These are phyloP conservation scores for Austrolebias charrua DNA, from an alignment of 2,797 vertebrate species.

Conservation along the genomic window DNA sequence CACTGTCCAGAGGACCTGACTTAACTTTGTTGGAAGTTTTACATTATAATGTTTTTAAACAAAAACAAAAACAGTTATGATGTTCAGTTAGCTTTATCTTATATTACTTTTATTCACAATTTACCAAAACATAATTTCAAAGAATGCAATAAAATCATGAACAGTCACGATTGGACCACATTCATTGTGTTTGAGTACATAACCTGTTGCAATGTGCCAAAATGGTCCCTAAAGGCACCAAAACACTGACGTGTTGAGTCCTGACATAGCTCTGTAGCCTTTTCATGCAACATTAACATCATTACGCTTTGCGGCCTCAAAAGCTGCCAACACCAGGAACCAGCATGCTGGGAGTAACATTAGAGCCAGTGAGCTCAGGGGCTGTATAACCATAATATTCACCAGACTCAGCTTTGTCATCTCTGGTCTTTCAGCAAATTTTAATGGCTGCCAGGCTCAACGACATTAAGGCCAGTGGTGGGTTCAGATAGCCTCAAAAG, in stretches of 20 bases:
- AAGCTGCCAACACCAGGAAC: slow-evolving; percentile 36
- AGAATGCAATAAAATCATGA: too few species aligned
- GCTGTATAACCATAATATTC: slow-evolving; percentile 48
- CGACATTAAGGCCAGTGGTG: slow-evolving; percentile 60
- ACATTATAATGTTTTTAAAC: not conserved
- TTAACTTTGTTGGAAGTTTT: too few species aligned
- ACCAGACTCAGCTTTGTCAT: slow-evolving; percentile 40
- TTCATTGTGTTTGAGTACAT: slow-evolving; percentile 26
- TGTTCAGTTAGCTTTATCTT: not conserved
- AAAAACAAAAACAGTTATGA: not conserved
- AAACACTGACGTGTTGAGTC: slow-evolving; percentile 19
- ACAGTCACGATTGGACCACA: not conserved
- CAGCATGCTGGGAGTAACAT: slow-evolving; percentile 52
- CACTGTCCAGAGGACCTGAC: too few species aligned
- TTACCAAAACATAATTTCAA: too few species aligned
- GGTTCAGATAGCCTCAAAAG: slow-evolving; percentile 50
- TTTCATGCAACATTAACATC: slow-evolving; percentile 71
- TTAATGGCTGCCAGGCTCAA: slow-evolving; percentile 63
- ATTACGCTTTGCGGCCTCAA: slow-evolving; percentile 40
- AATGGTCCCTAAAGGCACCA: slow-evolving; percentile 44
- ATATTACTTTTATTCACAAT: slow-evolving; percentile 4
- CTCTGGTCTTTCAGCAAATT: slow-evolving; percentile 56
- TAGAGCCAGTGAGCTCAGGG: slow-evolving; percentile 37
- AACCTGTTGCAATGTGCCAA: slow-evolving; percentile 43
- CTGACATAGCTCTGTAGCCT: slow-evolving; percentile 47